Percentiles rank a stretch among this genome's conserved stretches.
These are phyloP conservation scores for Trachelus iudaicus DNA, from an alignment of 2,888 invertebrate genomes.

Conservation along the genomic window DNA sequence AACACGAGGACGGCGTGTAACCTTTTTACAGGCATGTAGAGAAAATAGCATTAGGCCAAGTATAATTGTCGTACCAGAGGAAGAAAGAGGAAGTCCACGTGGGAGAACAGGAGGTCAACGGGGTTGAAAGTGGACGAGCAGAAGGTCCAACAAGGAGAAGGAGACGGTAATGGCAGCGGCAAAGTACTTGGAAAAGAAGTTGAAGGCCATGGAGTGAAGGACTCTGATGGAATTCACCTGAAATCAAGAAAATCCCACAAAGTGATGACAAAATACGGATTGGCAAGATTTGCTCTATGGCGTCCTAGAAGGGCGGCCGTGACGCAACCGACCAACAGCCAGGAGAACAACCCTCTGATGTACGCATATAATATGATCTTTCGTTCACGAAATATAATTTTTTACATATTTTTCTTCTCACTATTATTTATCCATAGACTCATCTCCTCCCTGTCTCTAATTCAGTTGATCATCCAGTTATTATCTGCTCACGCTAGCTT, in stretches of 20 bases:
- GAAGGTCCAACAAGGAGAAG: neutral
- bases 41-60: neutral
- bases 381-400: neutral
- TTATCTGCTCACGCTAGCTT: too few relatives aligned
- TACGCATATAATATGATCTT: constrained; percentile 40
- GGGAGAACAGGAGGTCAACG: neutral
- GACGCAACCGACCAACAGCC: constrained; percentile 57
- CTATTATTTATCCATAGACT: neutral
- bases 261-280: constrained; percentile 61
- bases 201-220: too few relatives aligned
- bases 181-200: neutral
- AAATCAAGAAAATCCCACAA: too few relatives aligned
- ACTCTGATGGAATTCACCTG: too few relatives aligned
- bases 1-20: neutral
- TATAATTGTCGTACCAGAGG: neutral
- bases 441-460: neutral
- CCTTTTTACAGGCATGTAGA: neutral
- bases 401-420: neutral
- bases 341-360: constrained; percentile 65
- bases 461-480: neutral
- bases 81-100: neutral
- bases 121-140: neutral
- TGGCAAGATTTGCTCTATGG: constrained; percentile 60
- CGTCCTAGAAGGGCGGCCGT: constrained; percentile 57
- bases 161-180: neutral